Evolutionary conservation across 2,113 vertebrate species (phyloP), one percentile per base, ranked within the genome.

Genomic region (Bubalus kerabau): DNA sequence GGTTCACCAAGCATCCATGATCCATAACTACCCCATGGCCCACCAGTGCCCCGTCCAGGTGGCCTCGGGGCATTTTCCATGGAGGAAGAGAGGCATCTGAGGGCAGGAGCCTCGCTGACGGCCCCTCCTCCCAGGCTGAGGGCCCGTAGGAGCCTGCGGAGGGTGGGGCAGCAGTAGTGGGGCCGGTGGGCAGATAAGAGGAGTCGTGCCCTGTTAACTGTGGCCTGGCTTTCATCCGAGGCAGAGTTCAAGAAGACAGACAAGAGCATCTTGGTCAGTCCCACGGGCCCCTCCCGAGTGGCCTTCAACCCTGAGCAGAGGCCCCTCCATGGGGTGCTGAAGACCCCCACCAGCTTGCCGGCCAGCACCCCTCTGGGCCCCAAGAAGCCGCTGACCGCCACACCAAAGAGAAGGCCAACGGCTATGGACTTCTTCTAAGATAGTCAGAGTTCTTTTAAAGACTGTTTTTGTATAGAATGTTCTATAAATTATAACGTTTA

Each of bases 181-280:
- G 82, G 19, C 0, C 0, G 12, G 71, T 15, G 6, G 32, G 12
- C 54, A 21, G 26, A 13, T 5, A 17, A 19, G 43, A 11, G 4
- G 5, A 7, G 0, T 12, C 1, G 2, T 2, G 32, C 28, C 43
- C 7, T 12, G 5, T 30, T 89, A 52, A 94, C 1, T 5, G 10
- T 11, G 54, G 6, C 85, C 59, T 97, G 71, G 54, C 10, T 95
- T 83, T 96, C 78, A 21, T 96, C 64, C 93, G 84, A 96, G 60
- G 94, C 99, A 99, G 99, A 99, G 94, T 99, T 99, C 95, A 99
- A 97, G 98, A 99, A 99, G 98, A 99, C 98, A 0, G 99, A 99
- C 97, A 99, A 99, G 97, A 99, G 99, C 94, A 98, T 99, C 88
- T 97, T 99, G 82, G 98, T 99, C 89, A 99, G 99, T 96, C 99